A percentile compares a stretch with the other conserved stretches of the same genome.
Evolutionary conservation across 2,797 vertebrate genomes (phyloP).

Genomic region (Danio aesculapii): DNA sequence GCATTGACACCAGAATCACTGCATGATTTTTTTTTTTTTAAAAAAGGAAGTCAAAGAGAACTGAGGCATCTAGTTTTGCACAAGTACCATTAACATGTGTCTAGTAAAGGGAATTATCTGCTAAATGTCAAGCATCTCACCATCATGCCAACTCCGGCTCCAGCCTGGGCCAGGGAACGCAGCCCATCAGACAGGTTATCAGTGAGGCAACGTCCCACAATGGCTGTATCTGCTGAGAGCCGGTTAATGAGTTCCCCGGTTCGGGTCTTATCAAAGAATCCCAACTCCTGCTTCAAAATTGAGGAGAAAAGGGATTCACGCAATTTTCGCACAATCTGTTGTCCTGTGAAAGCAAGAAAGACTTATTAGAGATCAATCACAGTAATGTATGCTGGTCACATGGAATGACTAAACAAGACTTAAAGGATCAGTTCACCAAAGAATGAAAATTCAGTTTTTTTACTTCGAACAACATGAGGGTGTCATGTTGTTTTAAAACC

Average conservation of each 20-base stretch:
- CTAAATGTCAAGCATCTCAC: slow-evolving; percentile 73
- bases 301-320: slow-evolving; percentile 90
- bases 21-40: background rate
- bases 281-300: slow-evolving; percentile 92
- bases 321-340: slow-evolving; percentile 91
- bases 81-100: background rate
- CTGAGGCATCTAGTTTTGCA: background rate
- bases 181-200: slow-evolving; percentile 97
- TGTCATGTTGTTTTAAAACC: too few species aligned
- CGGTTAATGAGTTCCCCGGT: slow-evolving; percentile 97
- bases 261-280: slow-evolving; percentile 93
- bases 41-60: background rate
- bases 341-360: slow-evolving; percentile 77
- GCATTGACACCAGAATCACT: background rate
- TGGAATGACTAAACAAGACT: background rate
- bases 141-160: slow-evolving; percentile 95
- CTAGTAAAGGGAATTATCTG: background rate
- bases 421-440: background rate
- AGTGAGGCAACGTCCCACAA: slow-evolving; percentile 90
- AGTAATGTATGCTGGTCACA: background rate
- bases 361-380: background rate
- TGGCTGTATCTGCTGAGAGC: slow-evolving; percentile 89
- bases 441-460: too few species aligned
- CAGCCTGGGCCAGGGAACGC: slow-evolving; percentile 90
- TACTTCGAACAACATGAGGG: too few species aligned